A percentile compares a stretch with the other conserved stretches of the same genome.
Evolutionary conservation across 2,797 vertebrate genomes (phyloP).

Genomic region (Hoplostethus atlanticus): DNA sequence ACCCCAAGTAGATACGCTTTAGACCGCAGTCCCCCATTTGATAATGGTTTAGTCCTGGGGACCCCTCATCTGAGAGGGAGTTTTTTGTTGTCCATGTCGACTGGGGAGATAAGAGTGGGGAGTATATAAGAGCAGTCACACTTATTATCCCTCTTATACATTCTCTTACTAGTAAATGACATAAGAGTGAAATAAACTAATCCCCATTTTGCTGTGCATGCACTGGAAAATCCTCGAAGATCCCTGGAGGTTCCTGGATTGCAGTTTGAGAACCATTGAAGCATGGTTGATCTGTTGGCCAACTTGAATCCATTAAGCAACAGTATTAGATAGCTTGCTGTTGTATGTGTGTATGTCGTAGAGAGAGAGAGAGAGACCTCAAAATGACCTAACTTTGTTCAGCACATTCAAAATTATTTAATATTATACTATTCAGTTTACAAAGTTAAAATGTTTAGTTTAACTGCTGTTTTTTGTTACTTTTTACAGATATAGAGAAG

Average conservation of each 20-base stretch:
- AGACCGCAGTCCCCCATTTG: neutral
- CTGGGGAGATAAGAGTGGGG: conserved; percentile 6
- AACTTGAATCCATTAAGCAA: neutral
- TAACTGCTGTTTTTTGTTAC: conserved; percentile 24
- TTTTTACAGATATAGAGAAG: conserved; percentile 65
- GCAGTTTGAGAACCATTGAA: neutral
- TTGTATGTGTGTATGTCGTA: neutral
- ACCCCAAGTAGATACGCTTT: conserved; percentile 15
- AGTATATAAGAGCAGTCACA: neutral
- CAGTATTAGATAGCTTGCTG: neutral
- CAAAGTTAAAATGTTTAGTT: neutral
- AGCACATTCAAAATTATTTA: neutral
- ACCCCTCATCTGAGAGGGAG: neutral
- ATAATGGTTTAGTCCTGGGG: neutral
- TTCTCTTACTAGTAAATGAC: conserved; percentile 2
- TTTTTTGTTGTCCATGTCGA: conserved; percentile 2
- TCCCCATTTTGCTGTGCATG: neutral
- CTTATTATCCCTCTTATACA: neutral
- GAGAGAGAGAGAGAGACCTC: neutral
- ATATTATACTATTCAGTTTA: no score
- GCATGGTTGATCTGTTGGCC: neutral
- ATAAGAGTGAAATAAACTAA: neutral
- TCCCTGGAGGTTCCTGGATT: neutral
- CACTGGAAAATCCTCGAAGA: neutral
- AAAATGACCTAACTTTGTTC: neutral